Base-by-base conservation (phyloP, 2,888 invertebrate genomes). In the Epirrhoe alternata region DNA sequence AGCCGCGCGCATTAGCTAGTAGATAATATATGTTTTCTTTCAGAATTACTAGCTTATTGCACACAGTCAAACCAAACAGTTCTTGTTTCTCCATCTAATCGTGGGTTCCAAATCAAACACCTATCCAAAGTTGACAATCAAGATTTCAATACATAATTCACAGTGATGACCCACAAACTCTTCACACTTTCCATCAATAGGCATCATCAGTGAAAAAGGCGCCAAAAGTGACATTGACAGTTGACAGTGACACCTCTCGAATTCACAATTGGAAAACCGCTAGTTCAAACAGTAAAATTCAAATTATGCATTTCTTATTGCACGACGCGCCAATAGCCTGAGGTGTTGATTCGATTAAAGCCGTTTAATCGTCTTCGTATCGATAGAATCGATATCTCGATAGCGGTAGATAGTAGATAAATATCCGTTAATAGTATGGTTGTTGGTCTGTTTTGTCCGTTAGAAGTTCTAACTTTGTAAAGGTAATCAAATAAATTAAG, bases 291-390 rank as follows among this genome's bases (percentile, higher is more conserved):
- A 69, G 66, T 68, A 55, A 57, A 61, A 61, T 55, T 64, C 51
- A 60, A 72, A 71, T 64, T 66, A 71, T 67, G 69, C 72, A 50
- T 69, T 71, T 69, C 70, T 75, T 76, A 78, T 75, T 74, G 61
- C 49, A 63, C 56, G 75, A 79, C 77, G 76, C 77, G 72, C 68
- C 68, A 66, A 69, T 64, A 74, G 72, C 73, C 55, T 64, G 69
- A 75, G 77, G 78, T 77, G 78, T 75, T 67, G 72, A 73, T 61
- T 73, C 74, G 77, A 79, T 80, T 73, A 73, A 75, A 69, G 66
- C 73, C 66, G 54, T 68, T 72, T 74, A 69, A 71, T 70, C 70
- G 70, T 65, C 67, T 69, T 66, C 51, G 56, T 75, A 77, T 79
- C 77, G 65, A 65, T 68, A 69, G 70, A 74, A 68, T 65, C 63